Evolutionary conservation across 2,113 vertebrate species (phyloP).

Genomic region (Camelus bactrianus): DNA sequence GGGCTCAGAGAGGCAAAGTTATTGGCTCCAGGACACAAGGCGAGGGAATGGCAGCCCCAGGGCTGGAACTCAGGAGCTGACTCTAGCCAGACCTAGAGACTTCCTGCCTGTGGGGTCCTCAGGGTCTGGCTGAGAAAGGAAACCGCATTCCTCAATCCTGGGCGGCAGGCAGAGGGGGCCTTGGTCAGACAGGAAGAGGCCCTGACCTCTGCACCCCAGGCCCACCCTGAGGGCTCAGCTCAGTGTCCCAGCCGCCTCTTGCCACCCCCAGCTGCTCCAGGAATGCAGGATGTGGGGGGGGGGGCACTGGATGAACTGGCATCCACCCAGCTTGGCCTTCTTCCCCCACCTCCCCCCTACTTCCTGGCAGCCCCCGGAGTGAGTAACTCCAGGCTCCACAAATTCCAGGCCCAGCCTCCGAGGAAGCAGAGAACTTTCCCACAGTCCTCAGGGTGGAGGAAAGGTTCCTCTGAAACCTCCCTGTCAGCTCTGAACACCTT

Average conservation of each 20-base stretch:
- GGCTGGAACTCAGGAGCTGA: neutral
- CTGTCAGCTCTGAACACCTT: neutral
- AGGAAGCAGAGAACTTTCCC: constrained; percentile 71
- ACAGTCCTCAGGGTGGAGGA: constrained; percentile 23
- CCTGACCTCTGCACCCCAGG: neutral
- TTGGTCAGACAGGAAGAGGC: constrained; percentile 32
- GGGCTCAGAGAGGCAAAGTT: neutral
- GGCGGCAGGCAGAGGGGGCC: neutral
- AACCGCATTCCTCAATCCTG: neutral
- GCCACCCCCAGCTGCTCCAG: constrained; percentile 63
- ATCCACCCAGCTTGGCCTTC: constrained; percentile 57
- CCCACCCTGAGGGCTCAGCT: neutral
- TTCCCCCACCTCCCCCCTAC: constrained; percentile 10
- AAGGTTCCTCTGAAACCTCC: neutral
- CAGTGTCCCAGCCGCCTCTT: constrained; percentile 16
- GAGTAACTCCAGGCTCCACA: constrained; percentile 66
- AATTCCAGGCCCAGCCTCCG: constrained; percentile 63
- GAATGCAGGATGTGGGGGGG: constrained; percentile 72
- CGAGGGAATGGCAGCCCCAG: neutral
- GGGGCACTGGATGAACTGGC: neutral
- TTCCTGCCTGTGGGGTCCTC: neutral
- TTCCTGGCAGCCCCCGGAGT: constrained; percentile 75
- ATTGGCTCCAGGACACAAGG: neutral
- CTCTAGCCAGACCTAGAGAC: neutral
- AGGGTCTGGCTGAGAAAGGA: neutral